Percentiles rank a stretch among this genome's conserved stretches.
Evolutionary conservation across 2,113 vertebrate genomes (phyloP).

Genomic region (Stigmatopora argus): DNA sequence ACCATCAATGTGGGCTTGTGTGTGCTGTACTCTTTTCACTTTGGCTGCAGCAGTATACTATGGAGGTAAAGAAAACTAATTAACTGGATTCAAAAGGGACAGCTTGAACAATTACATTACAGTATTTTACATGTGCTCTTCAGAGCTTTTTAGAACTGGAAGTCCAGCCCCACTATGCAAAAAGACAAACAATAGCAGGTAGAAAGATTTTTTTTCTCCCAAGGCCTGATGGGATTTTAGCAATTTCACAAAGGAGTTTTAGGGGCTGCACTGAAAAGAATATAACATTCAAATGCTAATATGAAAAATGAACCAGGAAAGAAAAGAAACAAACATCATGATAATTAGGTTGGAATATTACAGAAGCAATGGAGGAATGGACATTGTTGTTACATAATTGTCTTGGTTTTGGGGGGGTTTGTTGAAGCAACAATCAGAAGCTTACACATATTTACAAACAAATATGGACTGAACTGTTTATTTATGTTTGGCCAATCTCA

Average conservation of each 20-base stretch:
- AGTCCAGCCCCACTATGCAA: slow-evolving; percentile 33
- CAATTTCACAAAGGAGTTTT: not conserved
- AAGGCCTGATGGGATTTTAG: slow-evolving; percentile 19
- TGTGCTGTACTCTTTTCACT: slow-evolving; percentile 21
- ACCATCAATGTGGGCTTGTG: not conserved
- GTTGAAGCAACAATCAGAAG: too few relatives aligned
- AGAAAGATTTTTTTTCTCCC: not conserved
- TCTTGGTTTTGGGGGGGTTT: too few relatives aligned
- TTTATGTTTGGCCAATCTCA: too few relatives aligned
- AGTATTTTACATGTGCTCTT: slow-evolving; percentile 48
- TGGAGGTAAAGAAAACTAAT: not conserved
- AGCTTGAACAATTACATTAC: slow-evolving; percentile 49
- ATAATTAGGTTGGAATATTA: too few relatives aligned
- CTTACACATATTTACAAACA: too few relatives aligned
- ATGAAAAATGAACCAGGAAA: too few relatives aligned
- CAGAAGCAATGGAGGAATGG: too few relatives aligned
- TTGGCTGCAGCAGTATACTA: slow-evolving; percentile 23
- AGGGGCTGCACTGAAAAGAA: not conserved
- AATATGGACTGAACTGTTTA: too few relatives aligned
- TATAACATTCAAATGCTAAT: not conserved
- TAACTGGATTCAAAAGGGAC: slow-evolving; percentile 28
- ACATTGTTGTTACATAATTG: too few relatives aligned
- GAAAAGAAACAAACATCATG: too few relatives aligned
- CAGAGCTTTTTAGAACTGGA: slow-evolving; percentile 28
- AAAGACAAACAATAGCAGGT: slow-evolving; percentile 18